phyloP scores from a whole-genome alignment of 2,113 vertebrate species.

The Origma solitaria region DNA sequence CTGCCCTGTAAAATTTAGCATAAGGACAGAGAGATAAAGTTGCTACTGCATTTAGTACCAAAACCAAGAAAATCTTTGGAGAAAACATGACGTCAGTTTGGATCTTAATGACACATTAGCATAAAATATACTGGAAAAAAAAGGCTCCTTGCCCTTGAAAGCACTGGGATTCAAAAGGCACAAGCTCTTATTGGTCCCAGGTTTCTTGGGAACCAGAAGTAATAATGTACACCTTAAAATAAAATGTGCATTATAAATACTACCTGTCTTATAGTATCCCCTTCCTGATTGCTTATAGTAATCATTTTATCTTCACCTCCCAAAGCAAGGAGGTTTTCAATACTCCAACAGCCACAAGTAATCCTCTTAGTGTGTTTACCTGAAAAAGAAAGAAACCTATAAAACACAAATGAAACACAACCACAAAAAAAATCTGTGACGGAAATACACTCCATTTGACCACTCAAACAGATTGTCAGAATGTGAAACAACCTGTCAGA shows the following conservation, averaged over 20 bases:
- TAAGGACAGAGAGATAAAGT: not conserved
- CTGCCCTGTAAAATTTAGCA: not conserved
- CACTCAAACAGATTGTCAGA: not conserved
- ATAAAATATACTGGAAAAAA: not conserved
- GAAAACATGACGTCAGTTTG: not conserved
- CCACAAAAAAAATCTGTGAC: not conserved
- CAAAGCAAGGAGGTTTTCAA: slow-evolving; percentile 89
- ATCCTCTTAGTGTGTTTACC: slow-evolving; percentile 95
- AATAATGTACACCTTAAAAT: not conserved
- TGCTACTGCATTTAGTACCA: not conserved
- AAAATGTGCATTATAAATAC: not conserved
- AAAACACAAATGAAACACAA: not conserved
- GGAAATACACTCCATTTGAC: not conserved
- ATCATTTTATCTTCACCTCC: slow-evolving; percentile 92
- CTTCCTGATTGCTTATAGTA: slow-evolving; percentile 93
- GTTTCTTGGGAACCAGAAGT: not conserved
- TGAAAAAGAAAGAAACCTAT: slow-evolving; percentile 59
- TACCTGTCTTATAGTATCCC: slow-evolving; percentile 95
- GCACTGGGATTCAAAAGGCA: not conserved
- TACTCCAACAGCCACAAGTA: slow-evolving; percentile 94
- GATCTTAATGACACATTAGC: not conserved
- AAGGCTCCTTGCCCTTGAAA: not conserved
- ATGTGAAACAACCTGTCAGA: not conserved
- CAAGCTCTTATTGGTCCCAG: not conserved
- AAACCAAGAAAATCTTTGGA: not conserved